phyloP scores from a whole-genome alignment of 2,888 invertebrate species.

The Rugalucina vietnamica region DNA sequence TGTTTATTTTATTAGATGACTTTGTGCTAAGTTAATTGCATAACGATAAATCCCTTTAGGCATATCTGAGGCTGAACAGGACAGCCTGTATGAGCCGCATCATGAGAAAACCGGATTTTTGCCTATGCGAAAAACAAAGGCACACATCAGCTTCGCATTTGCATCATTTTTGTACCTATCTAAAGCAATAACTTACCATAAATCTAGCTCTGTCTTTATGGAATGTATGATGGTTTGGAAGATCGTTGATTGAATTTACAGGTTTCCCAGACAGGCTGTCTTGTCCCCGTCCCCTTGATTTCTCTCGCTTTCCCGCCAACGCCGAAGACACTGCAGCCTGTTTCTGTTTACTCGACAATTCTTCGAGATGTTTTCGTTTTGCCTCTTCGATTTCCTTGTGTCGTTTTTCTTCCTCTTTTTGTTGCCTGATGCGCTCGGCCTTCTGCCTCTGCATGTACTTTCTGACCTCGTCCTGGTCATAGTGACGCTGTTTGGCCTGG shows the following conservation, averaged over 20 bases:
- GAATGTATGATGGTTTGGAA: constrained; percentile 63
- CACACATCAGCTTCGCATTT: no score
- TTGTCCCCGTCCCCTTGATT: constrained; percentile 27
- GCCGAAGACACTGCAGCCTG: constrained; percentile 50
- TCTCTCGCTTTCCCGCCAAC: constrained; percentile 53
- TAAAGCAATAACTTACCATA: constrained; percentile 51
- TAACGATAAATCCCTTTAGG: no score
- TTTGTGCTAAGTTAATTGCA: no score
- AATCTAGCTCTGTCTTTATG: constrained; percentile 53
- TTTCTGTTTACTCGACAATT: constrained; percentile 72
- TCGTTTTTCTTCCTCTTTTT: constrained; percentile 82
- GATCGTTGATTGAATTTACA: constrained; percentile 44
- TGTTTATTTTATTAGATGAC: no score
- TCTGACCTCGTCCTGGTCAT: constrained; percentile 86
- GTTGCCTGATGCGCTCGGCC: constrained; percentile 84
- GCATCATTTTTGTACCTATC: no score
- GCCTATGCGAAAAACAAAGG: no score
- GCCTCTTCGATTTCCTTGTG: constrained; percentile 81
- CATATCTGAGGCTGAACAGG: no score
- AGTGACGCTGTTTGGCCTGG: constrained; percentile 86
- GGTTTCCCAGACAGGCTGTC: constrained; percentile 32
- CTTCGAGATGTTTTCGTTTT: constrained; percentile 81
- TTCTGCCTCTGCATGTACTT: constrained; percentile 87
- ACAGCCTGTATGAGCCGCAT: no score
- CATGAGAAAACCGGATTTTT: no score